Conservation (phyloP, 2,888 invertebrate species). For the Dichetophora obliterata region DNA sequence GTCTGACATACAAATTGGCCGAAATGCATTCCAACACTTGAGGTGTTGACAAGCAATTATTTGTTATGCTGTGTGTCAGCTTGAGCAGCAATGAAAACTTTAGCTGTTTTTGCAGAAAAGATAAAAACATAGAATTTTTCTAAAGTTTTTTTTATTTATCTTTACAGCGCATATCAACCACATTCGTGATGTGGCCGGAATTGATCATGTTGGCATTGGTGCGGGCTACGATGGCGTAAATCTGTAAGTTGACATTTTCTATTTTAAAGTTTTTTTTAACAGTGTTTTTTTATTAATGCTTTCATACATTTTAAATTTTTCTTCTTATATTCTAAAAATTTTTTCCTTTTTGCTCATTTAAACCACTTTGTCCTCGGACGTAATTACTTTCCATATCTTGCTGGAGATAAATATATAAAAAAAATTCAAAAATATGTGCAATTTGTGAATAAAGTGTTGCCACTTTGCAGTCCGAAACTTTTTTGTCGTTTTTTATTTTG, state of each 20-base stretch:
- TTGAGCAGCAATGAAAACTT: no score
- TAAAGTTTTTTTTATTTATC: slow-evolving; percentile 14
- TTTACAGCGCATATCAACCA: slow-evolving; percentile 88
- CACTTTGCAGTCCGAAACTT: background rate
- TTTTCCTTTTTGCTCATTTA: background rate
- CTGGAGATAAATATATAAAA: background rate
- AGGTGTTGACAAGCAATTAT: slow-evolving; percentile 32
- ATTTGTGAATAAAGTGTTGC: background rate
- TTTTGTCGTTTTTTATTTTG: background rate
- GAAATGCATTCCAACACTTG: slow-evolving; percentile 22
- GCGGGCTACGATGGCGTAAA: slow-evolving; percentile 92
- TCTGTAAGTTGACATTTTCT: slow-evolving; percentile 77
- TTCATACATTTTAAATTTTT: background rate
- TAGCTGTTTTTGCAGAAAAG: no score
- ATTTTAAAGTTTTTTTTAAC: slow-evolving; percentile 29
- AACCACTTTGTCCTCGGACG: background rate
- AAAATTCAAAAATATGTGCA: background rate
- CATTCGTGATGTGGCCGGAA: slow-evolving; percentile 85
- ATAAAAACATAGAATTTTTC: background rate
- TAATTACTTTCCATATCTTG: background rate
- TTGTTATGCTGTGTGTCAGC: background rate
- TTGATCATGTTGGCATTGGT: slow-evolving; percentile 89
- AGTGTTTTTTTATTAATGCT: slow-evolving; percentile 6
- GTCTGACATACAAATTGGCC: background rate
- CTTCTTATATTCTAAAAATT: background rate